Evolutionary conservation across 1,140 invertebrate genomes (phyloP), one percentile per base, ranked within the genome.

Genomic region (Plectus sambesii): DNA sequence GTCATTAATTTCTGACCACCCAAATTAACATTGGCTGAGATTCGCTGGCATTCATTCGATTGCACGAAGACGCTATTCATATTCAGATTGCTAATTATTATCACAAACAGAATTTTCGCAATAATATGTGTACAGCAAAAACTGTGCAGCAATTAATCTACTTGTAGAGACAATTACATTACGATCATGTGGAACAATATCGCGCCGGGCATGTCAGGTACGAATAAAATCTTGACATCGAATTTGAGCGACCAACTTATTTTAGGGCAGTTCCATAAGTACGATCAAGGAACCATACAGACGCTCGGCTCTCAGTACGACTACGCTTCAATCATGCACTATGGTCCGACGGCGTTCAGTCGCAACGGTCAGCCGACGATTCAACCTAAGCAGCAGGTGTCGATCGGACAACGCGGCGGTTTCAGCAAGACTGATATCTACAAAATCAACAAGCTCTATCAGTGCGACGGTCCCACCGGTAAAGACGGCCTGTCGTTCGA

Each of bases 381-480:
- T 37, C 55, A 70, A 39, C 68, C 68, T 15, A 64, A 57, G 30
- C 35, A 41, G 29, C 73, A 3, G 72, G 55, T 23, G 66, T 59
- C 3, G 56, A 74, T 75, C 41, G 75, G 74, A 8, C 74, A 75
- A 51, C 52, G 75, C 24, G 47, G 58, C 19, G 70, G 66, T 1
- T 66, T 76, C 42, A 74, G 72, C 46, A 42, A 53, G 2, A 63
- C 68, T 15, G 75, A 77, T 53, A 53, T 73, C 6, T 54, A 44
- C 15, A 76, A 77, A 55, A 68, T 77, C 25, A 74, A 74, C 49
- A 70, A 63, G 23, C 58, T 76, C 19, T 76, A 76, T 51, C 62
- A 66, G 20, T 74, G 68, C 29, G n/a, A n/a, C n/a, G n/a, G 73
- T 25, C 49, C 54, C 19, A 42, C 30, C 9, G 38, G 41, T 27